Conservation (phyloP, 2,113 vertebrate genomes). For the Oreotragus oreotragus region DNA sequence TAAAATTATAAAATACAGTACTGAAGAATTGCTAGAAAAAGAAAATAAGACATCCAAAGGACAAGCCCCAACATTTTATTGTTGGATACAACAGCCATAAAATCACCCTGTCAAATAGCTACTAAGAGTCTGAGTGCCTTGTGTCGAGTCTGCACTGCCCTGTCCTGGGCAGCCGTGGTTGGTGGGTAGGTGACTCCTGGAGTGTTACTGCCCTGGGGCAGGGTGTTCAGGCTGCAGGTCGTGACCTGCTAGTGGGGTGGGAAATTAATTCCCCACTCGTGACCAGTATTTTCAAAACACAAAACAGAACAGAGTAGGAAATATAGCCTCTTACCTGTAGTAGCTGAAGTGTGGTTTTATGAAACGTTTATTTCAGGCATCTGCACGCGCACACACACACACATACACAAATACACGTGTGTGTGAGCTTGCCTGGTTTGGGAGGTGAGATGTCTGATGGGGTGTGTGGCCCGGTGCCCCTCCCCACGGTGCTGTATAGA, state of each 20-base stretch:
- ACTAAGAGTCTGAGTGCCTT: background rate
- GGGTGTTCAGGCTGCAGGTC: background rate
- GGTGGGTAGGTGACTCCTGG: background rate
- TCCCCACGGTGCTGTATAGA: background rate
- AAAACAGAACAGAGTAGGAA: background rate
- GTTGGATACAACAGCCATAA: background rate
- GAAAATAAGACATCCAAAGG: background rate
- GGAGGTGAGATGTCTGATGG: background rate
- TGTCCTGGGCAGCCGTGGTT: accelerated
- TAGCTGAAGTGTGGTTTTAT: background rate
- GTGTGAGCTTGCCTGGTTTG: accelerated
- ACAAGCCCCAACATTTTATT: background rate
- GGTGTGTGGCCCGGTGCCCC: background rate
- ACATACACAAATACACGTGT: background rate
- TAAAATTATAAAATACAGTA: background rate
- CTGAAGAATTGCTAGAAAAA: background rate
- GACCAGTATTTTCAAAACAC: background rate
- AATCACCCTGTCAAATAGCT: background rate
- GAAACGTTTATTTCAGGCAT: background rate
- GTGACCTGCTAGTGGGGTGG: background rate
- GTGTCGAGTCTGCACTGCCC: background rate
- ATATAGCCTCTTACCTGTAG: background rate
- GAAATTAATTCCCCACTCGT: background rate
- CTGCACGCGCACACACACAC: accelerated
- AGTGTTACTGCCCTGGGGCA: background rate